Evolutionary conservation across 2,113 vertebrate genomes (phyloP), one percentile per base, ranked within the genome.

Genomic region (Erythrocebus patas): DNA sequence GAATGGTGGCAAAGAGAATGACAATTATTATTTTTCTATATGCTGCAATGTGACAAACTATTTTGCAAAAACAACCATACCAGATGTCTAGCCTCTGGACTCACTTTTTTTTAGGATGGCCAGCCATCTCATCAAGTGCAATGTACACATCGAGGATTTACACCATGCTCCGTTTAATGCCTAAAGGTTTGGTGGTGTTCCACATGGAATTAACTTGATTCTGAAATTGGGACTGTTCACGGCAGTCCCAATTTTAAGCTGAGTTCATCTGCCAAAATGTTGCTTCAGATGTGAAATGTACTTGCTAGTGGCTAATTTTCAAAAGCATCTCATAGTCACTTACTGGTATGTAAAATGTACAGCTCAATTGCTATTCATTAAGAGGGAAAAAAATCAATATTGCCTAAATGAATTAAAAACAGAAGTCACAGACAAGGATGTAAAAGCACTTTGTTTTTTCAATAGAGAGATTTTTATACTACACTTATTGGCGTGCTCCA

Each of bases 71-170:
- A 95, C 75, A 72, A 0, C 82, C 91, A 0, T 91, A 95, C 57
- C 96, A 97, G 94, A 93, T 97, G 95, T 92, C 64, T 97, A 61
- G 90, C 97, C 90, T 92, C 87, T 92, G 76, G 96, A 97, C 90
- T 91, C 79, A 38, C 64, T 95, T 84, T 97, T 97, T 91, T 87
- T 73, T 75, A 91, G 79, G 93, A 97, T 95, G 73, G n/a, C 52
- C 93, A 91, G 91, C 75, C 97, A 96, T 90, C 80, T 91, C 92
- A 96, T 81, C 86, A 81, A 97, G 64, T 61, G 50, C 59, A 95
- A 93, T 70, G 25, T 50, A 91, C 55, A 92, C 43, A 96, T 95
- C n/a, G 68, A 81, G 85, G 70, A 64, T 92, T 97, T 92, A 76
- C 17, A 64, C 59, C 76, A 72, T 35, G 72, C 66, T 97, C 72